Conservation (phyloP, 2,113 vertebrate genomes). For the Globicephala melas region DNA sequence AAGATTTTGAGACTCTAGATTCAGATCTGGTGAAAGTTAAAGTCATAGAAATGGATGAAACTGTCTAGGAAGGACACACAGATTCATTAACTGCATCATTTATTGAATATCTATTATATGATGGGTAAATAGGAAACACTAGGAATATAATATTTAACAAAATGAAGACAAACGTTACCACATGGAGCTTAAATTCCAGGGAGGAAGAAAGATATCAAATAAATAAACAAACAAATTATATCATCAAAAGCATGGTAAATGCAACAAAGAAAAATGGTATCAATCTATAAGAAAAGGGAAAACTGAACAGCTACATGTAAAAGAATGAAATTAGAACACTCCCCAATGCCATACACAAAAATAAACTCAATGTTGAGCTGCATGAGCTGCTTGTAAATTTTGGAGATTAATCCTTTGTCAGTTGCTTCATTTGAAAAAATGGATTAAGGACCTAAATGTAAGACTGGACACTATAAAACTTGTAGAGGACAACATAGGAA, state of each 20-base stretch:
- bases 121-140: background rate
- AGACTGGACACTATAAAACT: too few species aligned
- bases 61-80: background rate
- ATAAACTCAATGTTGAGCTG: too few species aligned
- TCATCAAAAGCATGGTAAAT: background rate
- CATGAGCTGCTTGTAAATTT: too few species aligned
- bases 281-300: background rate
- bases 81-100: background rate
- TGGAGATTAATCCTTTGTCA: too few species aligned
- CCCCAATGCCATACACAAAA: too few species aligned
- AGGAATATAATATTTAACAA: slow-evolving; percentile 20
- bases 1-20: background rate
- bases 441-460: too few species aligned
- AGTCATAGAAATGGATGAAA: slow-evolving; percentile 1
- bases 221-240: background rate
- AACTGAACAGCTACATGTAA: too few species aligned
- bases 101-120: background rate
- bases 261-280: background rate
- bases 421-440: too few species aligned
- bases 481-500: too few species aligned
- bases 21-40: background rate
- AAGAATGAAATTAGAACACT: too few species aligned
- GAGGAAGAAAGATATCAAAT: background rate
- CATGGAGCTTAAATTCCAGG: background rate
- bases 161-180: background rate